Base-by-base conservation (phyloP, 1,140 invertebrate genomes). In the Zeugodacus cucurbitae region DNA sequence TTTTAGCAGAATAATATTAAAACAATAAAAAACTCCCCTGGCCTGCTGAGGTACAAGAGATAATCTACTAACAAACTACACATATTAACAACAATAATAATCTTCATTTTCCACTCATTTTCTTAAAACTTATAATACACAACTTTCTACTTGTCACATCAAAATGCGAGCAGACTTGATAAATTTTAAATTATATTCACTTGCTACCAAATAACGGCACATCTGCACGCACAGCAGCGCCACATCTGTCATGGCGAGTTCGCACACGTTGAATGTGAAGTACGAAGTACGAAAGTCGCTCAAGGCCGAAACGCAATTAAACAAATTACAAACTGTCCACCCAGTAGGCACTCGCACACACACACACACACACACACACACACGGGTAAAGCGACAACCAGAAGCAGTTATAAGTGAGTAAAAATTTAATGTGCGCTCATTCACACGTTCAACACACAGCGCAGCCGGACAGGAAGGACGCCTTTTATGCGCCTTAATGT, bases 271-370 rank as follows among this genome's bases (percentile, higher is more conserved):
- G 74, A n/a, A n/a, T n/a, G n/a, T n/a, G n/a, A n/a, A n/a, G n/a
- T n/a, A n/a, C n/a, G n/a, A 82, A 17, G 74, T 17, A 82, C 14
- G 90, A 92, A 89, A 92, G 91, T 92, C 91, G 91, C 91, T 91
- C 90, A 89, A 89, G 91, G 91, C 91, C 87, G 88, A 91, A 90
- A 88, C 85, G 91, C 89, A 92, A 92, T 92, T 92, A 92, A 92
- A 92, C 91, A 92, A 92, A 92, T 92, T 90, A 90, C 90, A 90
- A 89, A 88, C 88, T 88, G 62, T 89, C 59, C 85, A 87, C 88
- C 70, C 70, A 87, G 85, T 29, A 37, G 34, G 6, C 57, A 86
- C 29, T 58, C 5, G 29, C 26, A 20, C 29, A 37, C 10, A 37
- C 6, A 34, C 3, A 20, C 6, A 11, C 14, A 86, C 54, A 54